phyloP scores from a whole-genome alignment of 2,797 vertebrate genomes.

The Clarias laeviceps region DNA sequence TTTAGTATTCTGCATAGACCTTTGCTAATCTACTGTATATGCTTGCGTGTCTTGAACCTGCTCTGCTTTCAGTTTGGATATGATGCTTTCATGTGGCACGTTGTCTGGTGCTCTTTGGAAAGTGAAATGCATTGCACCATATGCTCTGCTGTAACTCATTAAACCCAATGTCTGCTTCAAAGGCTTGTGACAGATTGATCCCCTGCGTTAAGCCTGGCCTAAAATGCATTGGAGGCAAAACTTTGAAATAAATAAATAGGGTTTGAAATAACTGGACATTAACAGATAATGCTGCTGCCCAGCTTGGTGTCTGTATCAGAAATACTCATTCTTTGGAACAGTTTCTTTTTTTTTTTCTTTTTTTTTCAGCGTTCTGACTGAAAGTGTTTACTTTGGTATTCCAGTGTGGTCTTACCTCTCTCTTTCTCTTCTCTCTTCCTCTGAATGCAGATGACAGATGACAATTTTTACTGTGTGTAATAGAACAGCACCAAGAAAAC shows the following conservation, averaged over 20 bases:
- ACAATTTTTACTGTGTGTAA: conserved; percentile 2
- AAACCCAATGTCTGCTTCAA: conserved; percentile 62
- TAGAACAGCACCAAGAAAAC: not conserved
- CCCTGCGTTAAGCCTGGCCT: conserved; percentile 56
- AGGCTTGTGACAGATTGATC: conserved; percentile 62
- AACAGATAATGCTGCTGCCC: conserved; percentile 50
- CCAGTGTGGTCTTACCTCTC: not conserved
- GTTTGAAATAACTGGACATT: conserved; percentile 58
- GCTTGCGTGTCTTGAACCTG: conserved; percentile 46
- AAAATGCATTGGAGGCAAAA: conserved; percentile 57
- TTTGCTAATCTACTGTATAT: conserved; percentile 45
- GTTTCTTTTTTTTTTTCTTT: not conserved
- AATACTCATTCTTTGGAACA: not conserved
- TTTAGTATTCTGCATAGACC: conserved; percentile 45
- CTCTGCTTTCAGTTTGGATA: conserved; percentile 63
- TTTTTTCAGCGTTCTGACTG: not conserved
- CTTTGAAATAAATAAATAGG: conserved; percentile 62
- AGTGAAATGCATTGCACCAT: conserved; percentile 61
- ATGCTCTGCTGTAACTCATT: conserved; percentile 64
- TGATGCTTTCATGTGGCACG: conserved; percentile 61
- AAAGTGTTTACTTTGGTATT: not conserved
- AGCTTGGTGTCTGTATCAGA: not conserved
- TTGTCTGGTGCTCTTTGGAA: conserved; percentile 60
- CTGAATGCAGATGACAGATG: conserved; percentile 12
- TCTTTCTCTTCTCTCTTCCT: not conserved